Conservation (phyloP, 2,113 vertebrate species). For the Pelvicachromis taeniatus region DNA sequence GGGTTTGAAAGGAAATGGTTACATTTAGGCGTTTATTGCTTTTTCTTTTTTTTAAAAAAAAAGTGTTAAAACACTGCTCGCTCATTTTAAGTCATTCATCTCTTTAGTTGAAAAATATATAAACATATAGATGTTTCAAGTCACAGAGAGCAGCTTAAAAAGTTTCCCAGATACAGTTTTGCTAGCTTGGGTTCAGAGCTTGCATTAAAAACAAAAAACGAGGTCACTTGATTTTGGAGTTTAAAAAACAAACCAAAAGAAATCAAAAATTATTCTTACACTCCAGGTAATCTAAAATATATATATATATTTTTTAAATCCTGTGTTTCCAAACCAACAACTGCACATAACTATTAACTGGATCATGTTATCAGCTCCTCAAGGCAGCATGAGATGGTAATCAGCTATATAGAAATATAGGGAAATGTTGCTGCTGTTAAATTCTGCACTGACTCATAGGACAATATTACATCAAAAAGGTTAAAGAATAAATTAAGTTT, state of each 20-base stretch:
- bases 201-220: neutral
- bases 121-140: neutral
- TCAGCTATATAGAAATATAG: neutral
- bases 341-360: neutral
- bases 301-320: neutral
- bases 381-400: neutral
- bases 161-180: neutral
- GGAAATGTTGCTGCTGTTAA: neutral
- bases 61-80: neutral
- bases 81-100: neutral
- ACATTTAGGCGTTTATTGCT: neutral
- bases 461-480: neutral
- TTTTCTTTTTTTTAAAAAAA: neutral
- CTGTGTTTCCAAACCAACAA: neutral
- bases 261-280: neutral
- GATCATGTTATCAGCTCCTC: neutral
- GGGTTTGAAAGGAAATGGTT: neutral
- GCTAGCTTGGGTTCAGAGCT: neutral
- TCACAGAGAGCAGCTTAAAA: neutral
- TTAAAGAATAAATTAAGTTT: conserved; percentile 21
- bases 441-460: neutral
- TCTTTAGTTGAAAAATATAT: neutral
- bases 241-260: neutral
- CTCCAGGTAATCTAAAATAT: neutral
- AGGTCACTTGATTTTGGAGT: neutral